Evolutionary conservation across 2,797 vertebrate species (phyloP).

Genomic region (Coregonus ussuriensis): DNA sequence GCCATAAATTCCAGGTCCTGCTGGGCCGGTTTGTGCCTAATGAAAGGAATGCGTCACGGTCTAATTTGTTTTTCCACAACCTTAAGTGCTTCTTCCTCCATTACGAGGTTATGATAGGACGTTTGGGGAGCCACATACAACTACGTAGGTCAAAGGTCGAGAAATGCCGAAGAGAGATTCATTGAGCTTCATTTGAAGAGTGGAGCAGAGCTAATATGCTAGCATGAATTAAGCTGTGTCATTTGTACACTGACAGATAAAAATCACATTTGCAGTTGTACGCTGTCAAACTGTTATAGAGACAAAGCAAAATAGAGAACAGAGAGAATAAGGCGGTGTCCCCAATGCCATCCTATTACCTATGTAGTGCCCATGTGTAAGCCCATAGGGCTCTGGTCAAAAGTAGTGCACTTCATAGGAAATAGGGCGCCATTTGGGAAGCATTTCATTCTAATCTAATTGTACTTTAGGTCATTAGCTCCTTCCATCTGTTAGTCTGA

Average conservation of each 20-base stretch:
- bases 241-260: not conserved
- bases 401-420: not conserved
- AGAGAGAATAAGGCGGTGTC: not conserved
- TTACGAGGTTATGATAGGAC: not conserved
- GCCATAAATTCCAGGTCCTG: slow-evolving; percentile 18
- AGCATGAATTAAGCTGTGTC: not conserved
- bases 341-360: not conserved
- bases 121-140: not conserved
- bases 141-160: not conserved
- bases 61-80: slow-evolving; percentile 1
- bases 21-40: not conserved
- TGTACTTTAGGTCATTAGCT: not conserved
- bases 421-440: not conserved
- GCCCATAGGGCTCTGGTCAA: not conserved
- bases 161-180: not conserved
- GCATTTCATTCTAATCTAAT: not conserved
- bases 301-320: too few species aligned
- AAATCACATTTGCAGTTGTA: too few species aligned
- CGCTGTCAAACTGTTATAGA: not conserved
- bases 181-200: not conserved
- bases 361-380: not conserved
- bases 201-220: not conserved
- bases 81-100: not conserved
- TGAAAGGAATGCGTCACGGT: not conserved
- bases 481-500: not conserved